phyloP scores from a whole-genome alignment of 2,888 invertebrate species.

The Drosophila mimica region DNA sequence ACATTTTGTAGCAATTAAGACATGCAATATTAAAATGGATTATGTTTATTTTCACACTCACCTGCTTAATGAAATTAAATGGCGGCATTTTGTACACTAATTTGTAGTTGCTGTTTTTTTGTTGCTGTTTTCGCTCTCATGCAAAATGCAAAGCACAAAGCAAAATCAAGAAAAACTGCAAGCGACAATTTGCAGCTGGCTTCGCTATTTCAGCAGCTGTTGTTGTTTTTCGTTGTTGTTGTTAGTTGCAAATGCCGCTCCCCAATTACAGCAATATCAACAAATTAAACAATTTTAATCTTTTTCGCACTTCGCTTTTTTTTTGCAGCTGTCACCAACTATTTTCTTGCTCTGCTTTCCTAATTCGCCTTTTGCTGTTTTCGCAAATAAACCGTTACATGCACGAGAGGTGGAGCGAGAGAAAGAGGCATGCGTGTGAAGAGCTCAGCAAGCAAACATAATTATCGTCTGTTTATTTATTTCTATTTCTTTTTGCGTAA shows the following conservation, averaged over 20 bases:
- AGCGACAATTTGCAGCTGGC: slow-evolving; percentile 48
- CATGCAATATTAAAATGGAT: slow-evolving; percentile 43
- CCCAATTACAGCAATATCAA: slow-evolving; percentile 49
- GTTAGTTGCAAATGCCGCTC: slow-evolving; percentile 29
- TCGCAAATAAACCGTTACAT: slow-evolving; percentile 61
- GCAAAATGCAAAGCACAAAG: slow-evolving; percentile 50
- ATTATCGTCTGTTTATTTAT: slow-evolving; percentile 36
- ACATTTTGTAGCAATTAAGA: slow-evolving; percentile 39
- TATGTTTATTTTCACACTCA: slow-evolving; percentile 66
- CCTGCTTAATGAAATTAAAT: slow-evolving; percentile 82
- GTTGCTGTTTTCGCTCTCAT: slow-evolving; percentile 30
- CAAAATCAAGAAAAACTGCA: slow-evolving; percentile 43
- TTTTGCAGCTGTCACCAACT: slow-evolving; percentile 59
- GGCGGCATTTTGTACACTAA: slow-evolving; percentile 73
- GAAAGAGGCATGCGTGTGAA: slow-evolving; percentile 7
- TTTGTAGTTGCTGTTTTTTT: slow-evolving; percentile 26
- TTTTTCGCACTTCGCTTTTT: slow-evolving; percentile 62
- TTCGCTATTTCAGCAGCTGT: slow-evolving; percentile 24
- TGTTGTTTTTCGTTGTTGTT: slow-evolving; percentile 11
- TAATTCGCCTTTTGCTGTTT: slow-evolving; percentile 45
- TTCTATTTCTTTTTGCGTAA: slow-evolving; percentile 46
- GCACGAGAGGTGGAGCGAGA: slow-evolving; percentile 7
- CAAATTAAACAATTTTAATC: slow-evolving; percentile 67
- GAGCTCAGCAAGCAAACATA: slow-evolving; percentile 24
- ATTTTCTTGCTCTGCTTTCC: slow-evolving; percentile 39